Percentiles rank a stretch among this genome's conserved stretches.
These are phyloP conservation scores for Operophtera brumata DNA, from an alignment of 2,888 invertebrate species.

Conservation along the genomic window DNA sequence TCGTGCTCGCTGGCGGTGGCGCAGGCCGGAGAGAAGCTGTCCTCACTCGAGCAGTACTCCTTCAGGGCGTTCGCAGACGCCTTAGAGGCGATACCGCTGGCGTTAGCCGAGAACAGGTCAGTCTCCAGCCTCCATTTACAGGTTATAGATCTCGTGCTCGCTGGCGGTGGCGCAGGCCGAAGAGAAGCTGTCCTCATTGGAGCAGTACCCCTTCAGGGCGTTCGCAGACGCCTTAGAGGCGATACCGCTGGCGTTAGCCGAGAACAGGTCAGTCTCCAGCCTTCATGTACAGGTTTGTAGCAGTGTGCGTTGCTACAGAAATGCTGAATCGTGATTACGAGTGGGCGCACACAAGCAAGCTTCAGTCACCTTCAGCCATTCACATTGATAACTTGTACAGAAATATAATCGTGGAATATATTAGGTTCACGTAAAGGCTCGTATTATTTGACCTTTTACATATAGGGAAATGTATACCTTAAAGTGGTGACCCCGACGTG, in stretches of 20 bases:
- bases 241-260: slow-evolving; percentile 96
- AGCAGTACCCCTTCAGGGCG: slow-evolving; percentile 98
- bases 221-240: slow-evolving; percentile 98
- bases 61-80: slow-evolving; percentile 98
- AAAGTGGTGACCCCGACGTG: too few species aligned
- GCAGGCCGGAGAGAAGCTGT: slow-evolving; percentile 91
- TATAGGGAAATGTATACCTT: too few species aligned
- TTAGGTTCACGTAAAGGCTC: too few species aligned
- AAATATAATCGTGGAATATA: too few species aligned
- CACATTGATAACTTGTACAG: too few species aligned
- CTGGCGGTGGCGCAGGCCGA: slow-evolving; percentile 94
- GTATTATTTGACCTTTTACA: too few species aligned
- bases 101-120: slow-evolving; percentile 94
- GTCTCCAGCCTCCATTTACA: not conserved
- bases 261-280: slow-evolving; percentile 83
- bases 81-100: slow-evolving; percentile 95
- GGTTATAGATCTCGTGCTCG: slow-evolving; percentile 91
- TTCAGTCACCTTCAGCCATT: too few species aligned
- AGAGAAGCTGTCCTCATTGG: slow-evolving; percentile 92
- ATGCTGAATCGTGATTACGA: too few species aligned
- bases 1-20: slow-evolving; percentile 96
- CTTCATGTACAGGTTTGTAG: not conserved
- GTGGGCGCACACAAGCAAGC: too few species aligned
- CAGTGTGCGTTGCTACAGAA: too few species aligned
- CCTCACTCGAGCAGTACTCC: slow-evolving; percentile 98